Percentiles rank a stretch among this genome's conserved stretches.
Conservation (phyloP, 2,888 invertebrate species). For the Camptogramma bilineatum region DNA sequence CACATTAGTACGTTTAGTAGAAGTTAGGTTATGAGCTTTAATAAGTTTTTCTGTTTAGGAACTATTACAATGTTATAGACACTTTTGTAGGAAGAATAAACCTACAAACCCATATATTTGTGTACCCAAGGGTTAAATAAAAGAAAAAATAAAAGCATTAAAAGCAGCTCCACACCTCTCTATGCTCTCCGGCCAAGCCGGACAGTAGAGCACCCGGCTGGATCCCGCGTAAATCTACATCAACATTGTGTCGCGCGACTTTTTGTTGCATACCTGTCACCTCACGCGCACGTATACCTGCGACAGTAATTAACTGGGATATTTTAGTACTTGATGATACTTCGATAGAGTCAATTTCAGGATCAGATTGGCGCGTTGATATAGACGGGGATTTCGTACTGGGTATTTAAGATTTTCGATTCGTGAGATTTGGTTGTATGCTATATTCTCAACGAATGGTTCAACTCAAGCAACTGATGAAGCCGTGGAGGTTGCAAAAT, state of each 20-base stretch:
- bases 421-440: neutral
- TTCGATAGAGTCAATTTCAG: conserved; percentile 9
- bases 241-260: conserved; percentile 75
- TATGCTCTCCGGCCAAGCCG: conserved; percentile 48
- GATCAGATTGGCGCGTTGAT: neutral
- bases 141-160: neutral
- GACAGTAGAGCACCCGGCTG: conserved; percentile 78
- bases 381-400: neutral
- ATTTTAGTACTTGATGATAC: conserved; percentile 19
- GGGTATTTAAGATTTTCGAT: neutral
- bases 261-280: conserved; percentile 66
- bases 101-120: too few relatives aligned
- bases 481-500: too few relatives aligned
- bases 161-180: conserved; percentile 50
- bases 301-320: conserved; percentile 28
- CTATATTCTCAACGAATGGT: too few relatives aligned
- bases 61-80: too few relatives aligned
- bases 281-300: conserved; percentile 42
- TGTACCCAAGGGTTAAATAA: too few relatives aligned
- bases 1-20: too few relatives aligned
- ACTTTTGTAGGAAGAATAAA: too few relatives aligned
- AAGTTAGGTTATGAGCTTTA: too few relatives aligned
- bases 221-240: conserved; percentile 79
- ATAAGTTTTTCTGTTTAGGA: too few relatives aligned
- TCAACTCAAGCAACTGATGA: too few relatives aligned